Percentiles rank a stretch among this genome's conserved stretches.
Evolutionary conservation across 1,140 invertebrate genomes (phyloP).

Genomic region (Sogatella furcifera): DNA sequence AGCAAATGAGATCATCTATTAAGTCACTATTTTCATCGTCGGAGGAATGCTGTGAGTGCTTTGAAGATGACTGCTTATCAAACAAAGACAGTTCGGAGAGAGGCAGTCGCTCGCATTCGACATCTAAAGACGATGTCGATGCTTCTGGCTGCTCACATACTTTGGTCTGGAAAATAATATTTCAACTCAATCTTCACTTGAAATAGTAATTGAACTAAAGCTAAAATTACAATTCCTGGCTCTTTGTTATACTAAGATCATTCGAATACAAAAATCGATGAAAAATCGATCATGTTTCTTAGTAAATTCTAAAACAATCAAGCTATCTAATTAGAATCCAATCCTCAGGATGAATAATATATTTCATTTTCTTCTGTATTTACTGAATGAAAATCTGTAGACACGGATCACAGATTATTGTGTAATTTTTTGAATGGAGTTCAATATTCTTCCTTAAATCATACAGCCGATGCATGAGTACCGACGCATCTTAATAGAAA

Average conservation of each 20-base stretch:
- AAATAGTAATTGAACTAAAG: background rate
- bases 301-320: background rate
- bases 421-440: no score
- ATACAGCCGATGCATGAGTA: no score
- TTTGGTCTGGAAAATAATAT: background rate
- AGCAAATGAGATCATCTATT: no score
- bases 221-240: background rate
- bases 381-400: no score
- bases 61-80: background rate
- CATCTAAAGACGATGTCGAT: background rate
- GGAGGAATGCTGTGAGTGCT: no score
- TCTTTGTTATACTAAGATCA: background rate
- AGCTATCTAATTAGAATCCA: background rate
- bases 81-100: background rate
- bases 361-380: no score
- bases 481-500: no score
- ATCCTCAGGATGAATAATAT: no score
- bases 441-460: no score
- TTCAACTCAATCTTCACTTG: background rate
- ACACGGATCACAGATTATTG: no score
- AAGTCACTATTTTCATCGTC: no score
- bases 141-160: background rate
- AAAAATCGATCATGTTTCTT: background rate
- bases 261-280: background rate
- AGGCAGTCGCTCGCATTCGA: background rate